A percentile compares a stretch with the other conserved stretches of the same genome.
Conservation (phyloP, 2,888 invertebrate species). For the Nemotelus pantherinus region DNA sequence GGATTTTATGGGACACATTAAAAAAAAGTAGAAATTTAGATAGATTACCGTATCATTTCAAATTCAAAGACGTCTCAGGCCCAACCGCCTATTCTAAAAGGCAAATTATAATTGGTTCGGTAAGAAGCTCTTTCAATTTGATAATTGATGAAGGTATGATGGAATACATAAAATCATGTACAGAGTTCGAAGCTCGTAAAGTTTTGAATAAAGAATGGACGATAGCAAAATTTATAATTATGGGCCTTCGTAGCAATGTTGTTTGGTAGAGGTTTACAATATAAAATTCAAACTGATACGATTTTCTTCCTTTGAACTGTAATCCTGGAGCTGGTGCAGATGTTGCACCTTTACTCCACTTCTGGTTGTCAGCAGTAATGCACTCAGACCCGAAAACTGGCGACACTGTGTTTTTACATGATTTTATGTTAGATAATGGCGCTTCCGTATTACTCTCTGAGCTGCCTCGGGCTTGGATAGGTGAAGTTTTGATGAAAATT, state of each 20-base stretch:
- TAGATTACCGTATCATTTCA: slow-evolving; percentile 50
- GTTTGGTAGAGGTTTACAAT: slow-evolving; percentile 26
- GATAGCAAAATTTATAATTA: not conserved
- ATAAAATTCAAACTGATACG: too few species aligned
- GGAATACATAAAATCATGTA: slow-evolving; percentile 40
- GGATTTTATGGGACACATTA: slow-evolving; percentile 18
- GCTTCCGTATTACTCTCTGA: too few species aligned
- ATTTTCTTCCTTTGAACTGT: too few species aligned
- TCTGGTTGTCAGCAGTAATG: too few species aligned
- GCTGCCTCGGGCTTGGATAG: too few species aligned
- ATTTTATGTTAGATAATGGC: too few species aligned
- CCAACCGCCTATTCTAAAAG: slow-evolving; percentile 52
- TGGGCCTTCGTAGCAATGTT: slow-evolving; percentile 40
- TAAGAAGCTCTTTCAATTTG: slow-evolving; percentile 53
- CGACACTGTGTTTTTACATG: too few species aligned
- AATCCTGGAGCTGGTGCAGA: too few species aligned
- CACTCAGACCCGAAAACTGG: too few species aligned
- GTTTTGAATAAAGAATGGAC: slow-evolving; percentile 45
- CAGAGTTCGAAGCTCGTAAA: slow-evolving; percentile 41
- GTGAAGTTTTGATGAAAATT: too few species aligned
- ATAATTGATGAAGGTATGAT: slow-evolving; percentile 50
- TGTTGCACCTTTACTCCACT: too few species aligned
- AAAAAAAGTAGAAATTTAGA: slow-evolving; percentile 47
- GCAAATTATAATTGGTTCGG: slow-evolving; percentile 52
- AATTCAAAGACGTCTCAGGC: slow-evolving; percentile 52